Evolutionary conservation across 1,140 invertebrate genomes (phyloP), one percentile per base, ranked within the genome.

Genomic region (Calosoma granatense): DNA sequence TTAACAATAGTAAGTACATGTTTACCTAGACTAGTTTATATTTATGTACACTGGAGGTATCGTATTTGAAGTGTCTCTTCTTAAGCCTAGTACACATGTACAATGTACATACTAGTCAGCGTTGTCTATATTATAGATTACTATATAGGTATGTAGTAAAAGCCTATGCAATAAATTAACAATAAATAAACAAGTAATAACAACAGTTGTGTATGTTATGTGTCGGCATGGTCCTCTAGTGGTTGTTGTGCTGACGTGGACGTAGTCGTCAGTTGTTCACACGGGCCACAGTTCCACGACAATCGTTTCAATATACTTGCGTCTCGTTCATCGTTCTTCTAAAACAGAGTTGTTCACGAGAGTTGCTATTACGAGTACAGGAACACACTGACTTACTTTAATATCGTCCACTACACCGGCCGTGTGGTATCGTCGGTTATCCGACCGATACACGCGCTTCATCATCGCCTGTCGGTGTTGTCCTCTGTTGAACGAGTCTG

Each of bases 391-490:
- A 60, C 53, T 62, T 69, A 79, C 79, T 69, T 83, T 81, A 30
- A 85, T 74, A 64, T 83, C 81, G 66, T 84, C 81, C 55, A 85
- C 81, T 15, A 79, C 76, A 57, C 83, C 82, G 2, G 81, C 83
- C 6, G 83, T 85, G 68, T 84, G 76, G 69, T 84, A 85, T 59
- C 76, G 63, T 59, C 62, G 56, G 22, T 69, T 74, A 53, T 78
- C 76, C 57, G 68, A 73, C 53, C 81, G 68, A 21, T 75, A 73
- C 20, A 72, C 65, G 53, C 82, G 70, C 64, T 79, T 78, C 51
- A 61, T 62, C 58, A 72, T 66, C 23, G 69, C 70, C 60, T 70
- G 68, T 30, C 67, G 66, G 56, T 70, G 67, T 26, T 67, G 66
- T 51, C 72, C 65, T 66, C 70, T 68, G 58, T 60, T 66, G 58